Percentiles rank a stretch among this genome's conserved stretches.
Evolutionary conservation across 2,113 vertebrate species (phyloP).

Genomic region (Circaetus gallicus): DNA sequence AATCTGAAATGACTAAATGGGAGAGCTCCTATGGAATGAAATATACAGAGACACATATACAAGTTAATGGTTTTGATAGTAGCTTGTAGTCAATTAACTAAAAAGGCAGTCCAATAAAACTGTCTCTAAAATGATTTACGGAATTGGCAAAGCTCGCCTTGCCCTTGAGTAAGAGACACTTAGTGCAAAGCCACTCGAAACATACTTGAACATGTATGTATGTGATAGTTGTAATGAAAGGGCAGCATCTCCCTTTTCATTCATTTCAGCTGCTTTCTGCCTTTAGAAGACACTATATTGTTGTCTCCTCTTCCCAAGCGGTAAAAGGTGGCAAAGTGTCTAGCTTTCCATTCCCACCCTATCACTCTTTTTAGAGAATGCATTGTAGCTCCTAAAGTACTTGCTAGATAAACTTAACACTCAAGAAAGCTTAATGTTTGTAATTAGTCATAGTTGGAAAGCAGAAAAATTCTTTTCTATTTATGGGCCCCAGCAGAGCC

Average conservation of each 20-base stretch:
- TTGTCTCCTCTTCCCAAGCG: background rate
- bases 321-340: background rate
- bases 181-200: background rate
- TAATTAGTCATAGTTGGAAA: background rate
- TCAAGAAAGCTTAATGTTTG: background rate
- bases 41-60: background rate
- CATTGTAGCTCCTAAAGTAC: background rate
- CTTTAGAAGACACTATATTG: background rate
- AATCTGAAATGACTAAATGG: background rate
- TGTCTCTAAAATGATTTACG: background rate
- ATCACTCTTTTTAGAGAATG: background rate
- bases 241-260: background rate
- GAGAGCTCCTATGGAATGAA: background rate
- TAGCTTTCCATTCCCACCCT: background rate
- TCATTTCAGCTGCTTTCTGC: background rate
- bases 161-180: background rate
- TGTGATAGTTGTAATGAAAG: background rate
- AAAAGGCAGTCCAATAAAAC: background rate
- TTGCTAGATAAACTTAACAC: background rate
- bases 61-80: background rate
- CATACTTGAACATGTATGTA: accelerated
- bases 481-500: background rate
- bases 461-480: background rate
- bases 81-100: background rate
- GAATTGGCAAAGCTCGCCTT: background rate